These are phyloP conservation scores for Zeus faber DNA, from an alignment of 2,113 vertebrate genomes.

Conservation along the genomic window DNA sequence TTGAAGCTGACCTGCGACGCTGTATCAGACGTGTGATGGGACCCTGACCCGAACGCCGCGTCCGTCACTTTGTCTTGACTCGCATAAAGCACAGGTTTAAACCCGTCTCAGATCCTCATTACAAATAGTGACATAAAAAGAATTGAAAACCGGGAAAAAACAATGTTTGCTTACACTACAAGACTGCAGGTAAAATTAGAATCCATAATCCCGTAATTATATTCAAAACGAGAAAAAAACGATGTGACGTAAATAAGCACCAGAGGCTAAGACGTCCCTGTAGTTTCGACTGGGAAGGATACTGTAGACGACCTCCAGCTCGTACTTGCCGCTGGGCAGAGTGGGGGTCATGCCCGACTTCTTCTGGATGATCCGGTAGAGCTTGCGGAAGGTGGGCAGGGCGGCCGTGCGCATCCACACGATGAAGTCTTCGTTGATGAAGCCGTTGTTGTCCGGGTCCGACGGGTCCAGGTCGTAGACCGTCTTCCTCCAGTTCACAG, in stretches of 20 bases:
- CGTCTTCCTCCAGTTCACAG: slow-evolving; percentile 88
- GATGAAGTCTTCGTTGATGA: slow-evolving; percentile 98
- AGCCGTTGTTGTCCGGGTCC: slow-evolving; percentile 87
- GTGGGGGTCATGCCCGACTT: slow-evolving; percentile 77
- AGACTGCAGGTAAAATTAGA: too few relatives aligned
- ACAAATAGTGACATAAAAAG: too few relatives aligned
- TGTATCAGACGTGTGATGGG: too few relatives aligned
- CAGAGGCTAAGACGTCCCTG: background rate
- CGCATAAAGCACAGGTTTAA: too few relatives aligned
- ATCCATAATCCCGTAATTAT: too few relatives aligned
- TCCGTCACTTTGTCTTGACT: too few relatives aligned
- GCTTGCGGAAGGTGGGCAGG: slow-evolving; percentile 93
- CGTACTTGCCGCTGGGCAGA: slow-evolving; percentile 85
- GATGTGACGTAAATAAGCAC: background rate
- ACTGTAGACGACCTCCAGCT: slow-evolving; percentile 88
- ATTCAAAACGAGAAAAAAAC: too few relatives aligned
- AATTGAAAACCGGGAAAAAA: too few relatives aligned
- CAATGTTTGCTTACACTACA: too few relatives aligned
- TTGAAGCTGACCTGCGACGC: too few relatives aligned
- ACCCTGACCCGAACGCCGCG: too few relatives aligned
- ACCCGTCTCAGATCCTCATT: too few relatives aligned
- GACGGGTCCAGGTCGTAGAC: slow-evolving; percentile 83
- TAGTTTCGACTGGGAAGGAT: slow-evolving; percentile 81
- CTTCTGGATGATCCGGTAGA: slow-evolving; percentile 92
- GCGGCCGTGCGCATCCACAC: slow-evolving; percentile 99